phyloP scores from a whole-genome alignment of 2,113 vertebrate genomes.

The Daboia siamensis region DNA sequence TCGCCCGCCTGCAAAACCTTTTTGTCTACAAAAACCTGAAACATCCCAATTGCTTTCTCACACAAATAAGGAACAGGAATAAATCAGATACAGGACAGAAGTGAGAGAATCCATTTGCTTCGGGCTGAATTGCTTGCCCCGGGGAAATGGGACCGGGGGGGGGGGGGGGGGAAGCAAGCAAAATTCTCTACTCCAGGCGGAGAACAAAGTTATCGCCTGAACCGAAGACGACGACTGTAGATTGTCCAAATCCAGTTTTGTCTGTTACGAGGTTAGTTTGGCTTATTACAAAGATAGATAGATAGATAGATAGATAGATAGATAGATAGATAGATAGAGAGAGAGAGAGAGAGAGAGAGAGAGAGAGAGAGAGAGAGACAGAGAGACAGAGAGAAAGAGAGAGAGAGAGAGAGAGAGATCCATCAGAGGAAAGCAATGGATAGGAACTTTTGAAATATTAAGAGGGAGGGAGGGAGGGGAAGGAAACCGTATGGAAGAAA shows the following conservation, averaged over 20 bases:
- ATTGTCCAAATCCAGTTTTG: neutral
- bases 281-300: neutral
- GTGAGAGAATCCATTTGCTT: neutral
- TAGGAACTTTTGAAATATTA: neutral
- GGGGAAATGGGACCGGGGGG: too few species aligned
- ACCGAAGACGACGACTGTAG: neutral
- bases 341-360: too few species aligned
- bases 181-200: neutral
- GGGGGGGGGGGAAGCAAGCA: too few species aligned
- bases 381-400: too few species aligned
- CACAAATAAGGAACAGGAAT: neutral
- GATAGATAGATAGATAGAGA: too few species aligned
- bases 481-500: too few species aligned
- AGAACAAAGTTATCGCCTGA: neutral
- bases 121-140: neutral
- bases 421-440: neutral
- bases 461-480: neutral
- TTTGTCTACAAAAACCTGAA: neutral
- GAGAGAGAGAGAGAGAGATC: too few species aligned
- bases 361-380: too few species aligned
- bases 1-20: neutral
- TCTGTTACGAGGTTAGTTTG: neutral
- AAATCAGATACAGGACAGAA: neutral
- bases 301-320: neutral
- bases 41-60: neutral